phyloP scores from a whole-genome alignment of 2,113 vertebrate genomes.

The human region GRCh38 chr9:129677501-129678000 shows the following conservation, averaged over 20 bases:
- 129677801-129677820: slow-evolving; percentile 65
- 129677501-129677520: not conserved
- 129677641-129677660: not conserved
- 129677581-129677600: not conserved
- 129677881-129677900: not conserved
- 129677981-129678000: too few species aligned
- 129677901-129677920: not conserved
- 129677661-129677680: not conserved
- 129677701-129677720: slow-evolving; percentile 18
- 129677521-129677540: not conserved
- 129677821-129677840: slow-evolving; percentile 44
- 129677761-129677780: slow-evolving; percentile 15
- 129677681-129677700: slow-evolving; percentile 15
- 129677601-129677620: not conserved
- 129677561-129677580: not conserved
- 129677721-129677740: not conserved
- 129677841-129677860: not conserved
- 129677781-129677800: slow-evolving; percentile 41
- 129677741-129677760: not conserved
- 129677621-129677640: accelerated
- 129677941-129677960: too few species aligned
- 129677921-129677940: not conserved
- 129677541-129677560: not conserved
- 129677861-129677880: not conserved
- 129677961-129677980: too few species aligned